phyloP scores from a whole-genome alignment of 2,797 vertebrate species.

The Falco peregrinus region DNA sequence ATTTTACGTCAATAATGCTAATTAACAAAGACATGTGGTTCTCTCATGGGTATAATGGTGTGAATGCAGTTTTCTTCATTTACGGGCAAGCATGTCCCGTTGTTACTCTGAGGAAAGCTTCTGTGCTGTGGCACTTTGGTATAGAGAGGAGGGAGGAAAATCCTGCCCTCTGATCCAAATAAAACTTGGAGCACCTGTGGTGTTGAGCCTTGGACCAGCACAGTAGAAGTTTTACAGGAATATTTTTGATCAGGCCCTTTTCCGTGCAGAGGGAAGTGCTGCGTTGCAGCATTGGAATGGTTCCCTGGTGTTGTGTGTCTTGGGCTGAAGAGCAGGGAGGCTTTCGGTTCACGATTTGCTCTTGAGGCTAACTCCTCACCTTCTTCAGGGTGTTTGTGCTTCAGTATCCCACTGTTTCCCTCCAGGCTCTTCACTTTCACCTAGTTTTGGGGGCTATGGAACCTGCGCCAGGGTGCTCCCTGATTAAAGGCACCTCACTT shows the following conservation, averaged over 20 bases:
- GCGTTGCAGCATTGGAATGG: background rate
- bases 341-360: background rate
- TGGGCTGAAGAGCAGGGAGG: background rate
- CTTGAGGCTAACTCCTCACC: background rate
- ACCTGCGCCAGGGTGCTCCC: background rate
- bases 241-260: background rate
- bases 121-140: background rate
- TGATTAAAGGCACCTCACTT: background rate
- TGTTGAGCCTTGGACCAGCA: background rate
- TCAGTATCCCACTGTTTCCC: background rate
- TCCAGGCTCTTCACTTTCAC: background rate
- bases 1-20: background rate
- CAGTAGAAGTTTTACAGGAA: background rate
- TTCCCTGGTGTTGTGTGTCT: background rate
- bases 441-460: background rate
- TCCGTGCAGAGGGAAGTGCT: background rate
- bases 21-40: background rate
- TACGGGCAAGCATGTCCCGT: accelerated
- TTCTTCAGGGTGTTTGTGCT: background rate
- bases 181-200: background rate
- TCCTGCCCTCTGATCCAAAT: background rate
- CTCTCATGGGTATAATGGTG: background rate
- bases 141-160: background rate
- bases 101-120: background rate
- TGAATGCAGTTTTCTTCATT: background rate